These are phyloP conservation scores for Sympetrum striolatum DNA, from an alignment of 2,888 invertebrate genomes.

Conservation along the genomic window DNA sequence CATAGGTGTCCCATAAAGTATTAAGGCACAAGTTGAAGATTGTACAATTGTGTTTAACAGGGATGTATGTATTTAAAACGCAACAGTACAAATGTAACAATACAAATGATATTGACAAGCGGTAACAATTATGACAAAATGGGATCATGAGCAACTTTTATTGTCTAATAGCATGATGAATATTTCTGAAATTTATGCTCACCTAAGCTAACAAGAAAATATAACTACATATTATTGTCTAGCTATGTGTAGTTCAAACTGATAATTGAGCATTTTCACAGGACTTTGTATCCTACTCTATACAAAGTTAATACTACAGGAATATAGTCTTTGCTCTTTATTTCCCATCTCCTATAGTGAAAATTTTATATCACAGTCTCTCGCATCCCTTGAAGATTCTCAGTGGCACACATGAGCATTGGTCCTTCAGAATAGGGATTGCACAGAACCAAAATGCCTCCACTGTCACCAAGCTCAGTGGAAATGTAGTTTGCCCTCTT, in stretches of 20 bases:
- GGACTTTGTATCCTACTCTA: slow-evolving; percentile 24
- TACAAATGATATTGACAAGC: slow-evolving; percentile 48
- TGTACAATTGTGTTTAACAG: slow-evolving; percentile 48
- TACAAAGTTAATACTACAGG: slow-evolving; percentile 19
- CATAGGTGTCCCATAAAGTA: slow-evolving; percentile 51
- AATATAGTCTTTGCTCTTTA: slow-evolving; percentile 33
- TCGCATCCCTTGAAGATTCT: slow-evolving; percentile 39
- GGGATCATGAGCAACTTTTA: slow-evolving; percentile 49
- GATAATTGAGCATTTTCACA: slow-evolving; percentile 35
- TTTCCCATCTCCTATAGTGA: slow-evolving; percentile 18
- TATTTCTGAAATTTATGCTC: slow-evolving; percentile 25
- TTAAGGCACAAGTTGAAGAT: slow-evolving; percentile 44
- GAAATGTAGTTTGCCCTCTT: slow-evolving; percentile 45
- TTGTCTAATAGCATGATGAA: slow-evolving; percentile 24
- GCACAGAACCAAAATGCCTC: slow-evolving; percentile 50
- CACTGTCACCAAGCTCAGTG: slow-evolving; percentile 49
- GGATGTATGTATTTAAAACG: slow-evolving; percentile 49
- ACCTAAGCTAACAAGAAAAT: slow-evolving; percentile 22
- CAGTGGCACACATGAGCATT: slow-evolving; percentile 34
- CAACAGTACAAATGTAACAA: slow-evolving; percentile 48
- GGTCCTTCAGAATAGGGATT: slow-evolving; percentile 48
- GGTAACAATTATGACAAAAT: slow-evolving; percentile 48
- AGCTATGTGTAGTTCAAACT: not conserved
- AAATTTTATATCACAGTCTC: slow-evolving; percentile 41
- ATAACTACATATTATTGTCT: slow-evolving; percentile 32